Evolutionary conservation across 1,140 invertebrate species (phyloP).

Genomic region (Amphibalanus amphitrite): DNA sequence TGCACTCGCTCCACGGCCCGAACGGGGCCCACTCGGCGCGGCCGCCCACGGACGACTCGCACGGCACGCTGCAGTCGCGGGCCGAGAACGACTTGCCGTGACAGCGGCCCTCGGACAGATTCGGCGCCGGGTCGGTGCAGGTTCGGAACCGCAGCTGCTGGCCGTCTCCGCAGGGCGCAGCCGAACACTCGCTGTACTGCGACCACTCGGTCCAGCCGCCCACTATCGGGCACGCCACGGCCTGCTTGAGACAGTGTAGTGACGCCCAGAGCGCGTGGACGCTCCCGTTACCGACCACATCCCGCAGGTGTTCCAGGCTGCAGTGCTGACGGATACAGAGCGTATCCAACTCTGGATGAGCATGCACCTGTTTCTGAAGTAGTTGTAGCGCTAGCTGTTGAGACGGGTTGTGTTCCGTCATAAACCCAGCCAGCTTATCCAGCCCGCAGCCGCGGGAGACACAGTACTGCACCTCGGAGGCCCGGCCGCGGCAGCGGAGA

Average conservation of each 20-base stretch:
- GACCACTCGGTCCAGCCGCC: conserved; percentile 1
- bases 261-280: neutral
- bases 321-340: neutral
- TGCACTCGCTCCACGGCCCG: neutral
- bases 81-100: neutral
- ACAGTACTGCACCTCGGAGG: conserved; percentile 32
- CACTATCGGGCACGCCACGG: neutral
- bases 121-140: neutral
- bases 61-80: neutral
- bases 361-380: neutral
- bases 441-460: neutral
- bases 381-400: neutral
- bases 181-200: neutral
- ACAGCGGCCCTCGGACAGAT: neutral
- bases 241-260: neutral
- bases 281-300: neutral
- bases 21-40: neutral
- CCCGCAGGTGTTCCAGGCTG: neutral
- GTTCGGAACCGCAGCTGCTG: neutral
- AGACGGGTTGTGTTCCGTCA: neutral
- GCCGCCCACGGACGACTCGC: neutral
- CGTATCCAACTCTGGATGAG: neutral
- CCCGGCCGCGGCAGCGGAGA: conserved; percentile 22
- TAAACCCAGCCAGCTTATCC: neutral
- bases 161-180: neutral